Base-by-base conservation (phyloP, 2,113 vertebrate genomes). In the Chamaea fasciata region DNA sequence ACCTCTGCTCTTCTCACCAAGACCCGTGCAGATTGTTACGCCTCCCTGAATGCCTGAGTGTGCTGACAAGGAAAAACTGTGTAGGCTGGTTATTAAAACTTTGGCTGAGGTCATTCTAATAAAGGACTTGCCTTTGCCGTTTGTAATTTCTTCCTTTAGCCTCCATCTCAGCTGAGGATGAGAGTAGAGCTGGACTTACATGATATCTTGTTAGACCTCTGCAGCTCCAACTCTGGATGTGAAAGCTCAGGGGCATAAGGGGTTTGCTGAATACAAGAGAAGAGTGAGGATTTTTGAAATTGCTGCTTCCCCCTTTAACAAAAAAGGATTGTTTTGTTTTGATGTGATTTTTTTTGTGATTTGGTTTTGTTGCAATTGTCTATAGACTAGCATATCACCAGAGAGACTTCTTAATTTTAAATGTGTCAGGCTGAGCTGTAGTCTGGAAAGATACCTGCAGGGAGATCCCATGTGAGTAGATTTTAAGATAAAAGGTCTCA, bases 1-100 rank as follows among this genome's bases (percentile, higher is more conserved):
- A 74, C 85, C 90, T 93, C 76, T 83, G 80, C 86, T 90, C 86
- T 89, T 90, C 83, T 71, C 85, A 86, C 71, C 92, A 76, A 62
- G 79, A 62, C 56, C 86, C 3, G 0, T 60, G 74, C 92, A 91
- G 90, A 94, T 56, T 86, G 88, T 90, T 88, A 30, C 9, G 28
- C 83, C 71, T 94, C 90, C 79, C 84, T 37, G 78, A 77, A 73
- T 63, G 90, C 68, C 50, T 39, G 35, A 92, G 80, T 80, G 52
- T 92, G 86, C 88, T 77, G 86, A 88, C 92, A 74, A 2, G 55
- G 71, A 77, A 39, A 74, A 86, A 70, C 70, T 60, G 24, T 31
- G 78, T 75, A 37, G 87, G 70, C 82, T 90, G 88, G 8, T 83
- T 90, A 70, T 83, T 83, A 71, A 92, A 87, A 55, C 47, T 83